These are phyloP conservation scores for Conchocele bisecta DNA, from an alignment of 2,888 invertebrate genomes.

Conservation along the genomic window DNA sequence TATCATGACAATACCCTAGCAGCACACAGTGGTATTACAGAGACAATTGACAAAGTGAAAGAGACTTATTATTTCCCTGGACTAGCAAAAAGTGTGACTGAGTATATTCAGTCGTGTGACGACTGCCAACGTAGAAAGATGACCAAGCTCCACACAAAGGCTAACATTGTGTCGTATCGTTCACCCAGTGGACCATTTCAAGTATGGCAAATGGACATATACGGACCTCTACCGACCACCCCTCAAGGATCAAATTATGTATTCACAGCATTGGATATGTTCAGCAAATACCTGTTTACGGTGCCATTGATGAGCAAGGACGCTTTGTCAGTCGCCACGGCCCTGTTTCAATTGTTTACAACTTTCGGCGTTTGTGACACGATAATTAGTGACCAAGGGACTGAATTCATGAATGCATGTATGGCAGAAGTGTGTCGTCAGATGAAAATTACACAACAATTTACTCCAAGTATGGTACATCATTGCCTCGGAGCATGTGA, in stretches of 20 bases:
- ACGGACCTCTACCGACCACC: conserved; percentile 28
- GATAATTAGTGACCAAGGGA: conserved; percentile 36
- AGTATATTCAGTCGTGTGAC: no score
- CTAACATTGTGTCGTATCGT: no score
- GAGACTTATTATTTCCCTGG: conserved; percentile 21
- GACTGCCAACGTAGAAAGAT: no score
- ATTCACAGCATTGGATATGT: conserved; percentile 47
- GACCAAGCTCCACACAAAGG: no score
- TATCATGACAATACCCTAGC: no score
- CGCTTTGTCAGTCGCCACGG: conserved; percentile 38
- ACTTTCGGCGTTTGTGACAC: no score
- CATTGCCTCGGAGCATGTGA: conserved; percentile 45
- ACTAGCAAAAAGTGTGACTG: no score
- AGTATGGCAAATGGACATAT: conserved; percentile 39
- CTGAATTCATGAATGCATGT: conserved; percentile 44
- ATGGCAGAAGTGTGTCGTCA: conserved; percentile 37
- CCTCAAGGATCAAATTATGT: conserved; percentile 20
- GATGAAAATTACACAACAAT: conserved; percentile 42
- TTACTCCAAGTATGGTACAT: conserved; percentile 46
- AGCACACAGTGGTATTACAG: conserved; percentile 27
- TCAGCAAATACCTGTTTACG: conserved; percentile 35
- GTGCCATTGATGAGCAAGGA: conserved; percentile 34
- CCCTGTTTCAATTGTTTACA: conserved; percentile 21
- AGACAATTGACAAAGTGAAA: conserved; percentile 25
- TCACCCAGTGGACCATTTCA: conserved; percentile 25